Evolutionary conservation across 2,888 invertebrate genomes (phyloP).

Genomic region (Hydroisotoma schaefferi): DNA sequence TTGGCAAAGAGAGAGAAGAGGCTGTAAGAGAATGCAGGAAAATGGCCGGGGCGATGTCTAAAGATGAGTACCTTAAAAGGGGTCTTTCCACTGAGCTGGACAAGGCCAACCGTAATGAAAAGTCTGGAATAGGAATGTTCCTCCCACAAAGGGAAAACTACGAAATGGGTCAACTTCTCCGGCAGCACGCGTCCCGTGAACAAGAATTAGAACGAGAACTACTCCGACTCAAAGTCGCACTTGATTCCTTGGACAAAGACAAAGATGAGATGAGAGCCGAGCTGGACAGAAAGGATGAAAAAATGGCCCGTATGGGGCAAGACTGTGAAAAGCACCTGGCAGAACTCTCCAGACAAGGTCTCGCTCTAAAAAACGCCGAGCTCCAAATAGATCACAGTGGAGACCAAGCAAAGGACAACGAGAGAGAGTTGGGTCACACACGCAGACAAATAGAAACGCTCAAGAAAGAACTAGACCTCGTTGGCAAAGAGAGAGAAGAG

Average conservation of each 20-base stretch:
- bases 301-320: constrained; percentile 25
- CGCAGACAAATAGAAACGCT: constrained; percentile 34
- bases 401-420: constrained; percentile 38
- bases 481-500: constrained; percentile 38
- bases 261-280: constrained; percentile 44
- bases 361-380: constrained; percentile 40
- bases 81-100: constrained; percentile 34
- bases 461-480: constrained; percentile 36
- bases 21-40: constrained; percentile 34
- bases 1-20: constrained; percentile 38
- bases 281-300: constrained; percentile 43
- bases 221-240: constrained; percentile 10
- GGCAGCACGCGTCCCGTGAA: constrained; percentile 10
- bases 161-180: constrained; percentile 28
- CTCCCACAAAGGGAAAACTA: too few species aligned
- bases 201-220: constrained; percentile 28
- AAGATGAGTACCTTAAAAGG: constrained; percentile 32
- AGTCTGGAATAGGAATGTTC: not conserved
- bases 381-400: constrained; percentile 42
- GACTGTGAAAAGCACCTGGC: constrained; percentile 28
- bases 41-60: constrained; percentile 25
- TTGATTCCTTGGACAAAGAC: constrained; percentile 35
- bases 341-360: constrained; percentile 32
- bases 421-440: constrained; percentile 33
- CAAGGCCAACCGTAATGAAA: too few species aligned